These are phyloP conservation scores for Periophthalmodon schlosseri DNA, from an alignment of 2,113 vertebrate genomes.

Conservation along the genomic window DNA sequence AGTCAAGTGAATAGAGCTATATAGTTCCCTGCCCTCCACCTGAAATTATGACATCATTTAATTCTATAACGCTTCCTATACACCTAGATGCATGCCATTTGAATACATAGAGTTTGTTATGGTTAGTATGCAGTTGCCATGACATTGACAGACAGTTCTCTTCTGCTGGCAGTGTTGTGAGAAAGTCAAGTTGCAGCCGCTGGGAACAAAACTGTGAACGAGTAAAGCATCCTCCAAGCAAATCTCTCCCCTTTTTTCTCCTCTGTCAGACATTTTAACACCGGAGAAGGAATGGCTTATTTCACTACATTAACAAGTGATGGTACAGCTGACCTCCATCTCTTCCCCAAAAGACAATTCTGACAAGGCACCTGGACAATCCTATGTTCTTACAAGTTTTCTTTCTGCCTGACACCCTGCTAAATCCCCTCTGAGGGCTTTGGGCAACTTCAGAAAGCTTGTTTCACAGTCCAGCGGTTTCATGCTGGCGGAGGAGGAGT, in stretches of 20 bases:
- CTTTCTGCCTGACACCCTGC: conserved; percentile 30
- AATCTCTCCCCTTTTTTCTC: conserved; percentile 11
- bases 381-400: conserved; percentile 29
- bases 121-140: conserved; percentile 6
- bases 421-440: conserved; percentile 60
- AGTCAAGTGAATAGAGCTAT: too few relatives aligned
- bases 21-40: too few relatives aligned
- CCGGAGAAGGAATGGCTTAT: conserved; percentile 21
- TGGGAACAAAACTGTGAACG: conserved; percentile 8
- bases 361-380: conserved; percentile 22
- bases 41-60: too few relatives aligned
- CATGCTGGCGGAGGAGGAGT: conserved; percentile 45
- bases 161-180: conserved; percentile 30
- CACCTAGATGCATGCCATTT: not conserved
- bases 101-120: not conserved
- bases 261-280: conserved; percentile 27
- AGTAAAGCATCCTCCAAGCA: conserved; percentile 25
- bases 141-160: not conserved
- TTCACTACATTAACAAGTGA: conserved; percentile 47
- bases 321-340: conserved; percentile 6
- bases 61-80: not conserved
- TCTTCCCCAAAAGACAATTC: conserved; percentile 11
- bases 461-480: conserved; percentile 65
- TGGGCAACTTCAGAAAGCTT: conserved; percentile 61
- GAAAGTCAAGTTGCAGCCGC: conserved; percentile 23